These are phyloP conservation scores for Nilaparvata lugens DNA, from an alignment of 1,140 invertebrate species.

Conservation along the genomic window DNA sequence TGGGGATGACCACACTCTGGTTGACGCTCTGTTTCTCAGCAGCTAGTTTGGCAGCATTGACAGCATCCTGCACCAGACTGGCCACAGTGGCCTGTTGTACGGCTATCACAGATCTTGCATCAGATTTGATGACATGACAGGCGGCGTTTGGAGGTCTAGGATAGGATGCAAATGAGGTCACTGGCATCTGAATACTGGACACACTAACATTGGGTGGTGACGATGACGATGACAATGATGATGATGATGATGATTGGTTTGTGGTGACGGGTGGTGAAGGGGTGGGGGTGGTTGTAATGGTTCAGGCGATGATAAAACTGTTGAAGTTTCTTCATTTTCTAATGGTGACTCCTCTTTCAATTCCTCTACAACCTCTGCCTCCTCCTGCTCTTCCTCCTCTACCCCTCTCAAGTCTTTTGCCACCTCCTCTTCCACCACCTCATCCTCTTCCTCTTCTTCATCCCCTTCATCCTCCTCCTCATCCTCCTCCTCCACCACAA, in stretches of 20 bases:
- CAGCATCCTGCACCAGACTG: constrained; percentile 29
- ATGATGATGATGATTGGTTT: constrained; percentile 33
- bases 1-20: constrained; percentile 11
- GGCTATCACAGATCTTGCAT: constrained; percentile 11
- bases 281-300: background rate
- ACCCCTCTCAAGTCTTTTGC: too few relatives aligned
- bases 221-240: constrained; percentile 49
- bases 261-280: background rate
- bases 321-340: constrained; percentile 2
- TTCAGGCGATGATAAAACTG: background rate
- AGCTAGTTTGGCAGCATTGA: constrained; percentile 24
- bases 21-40: constrained; percentile 17
- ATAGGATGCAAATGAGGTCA: constrained; percentile 22
- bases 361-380: too few relatives aligned
- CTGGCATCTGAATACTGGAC: constrained; percentile 21
- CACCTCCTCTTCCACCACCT: too few relatives aligned
- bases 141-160: constrained; percentile 10
- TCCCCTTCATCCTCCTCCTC: too few relatives aligned
- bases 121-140: constrained; percentile 5
- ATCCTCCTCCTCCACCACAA: too few relatives aligned
- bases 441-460: too few relatives aligned
- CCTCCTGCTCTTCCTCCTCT: too few relatives aligned
- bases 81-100: constrained; percentile 25
- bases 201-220: constrained; percentile 49
- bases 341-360: too few relatives aligned